A percentile compares a stretch with the other conserved stretches of the same genome.
Conservation (phyloP, 2,797 vertebrate genomes). For the Lepidocolaptes lacrymiger region DNA sequence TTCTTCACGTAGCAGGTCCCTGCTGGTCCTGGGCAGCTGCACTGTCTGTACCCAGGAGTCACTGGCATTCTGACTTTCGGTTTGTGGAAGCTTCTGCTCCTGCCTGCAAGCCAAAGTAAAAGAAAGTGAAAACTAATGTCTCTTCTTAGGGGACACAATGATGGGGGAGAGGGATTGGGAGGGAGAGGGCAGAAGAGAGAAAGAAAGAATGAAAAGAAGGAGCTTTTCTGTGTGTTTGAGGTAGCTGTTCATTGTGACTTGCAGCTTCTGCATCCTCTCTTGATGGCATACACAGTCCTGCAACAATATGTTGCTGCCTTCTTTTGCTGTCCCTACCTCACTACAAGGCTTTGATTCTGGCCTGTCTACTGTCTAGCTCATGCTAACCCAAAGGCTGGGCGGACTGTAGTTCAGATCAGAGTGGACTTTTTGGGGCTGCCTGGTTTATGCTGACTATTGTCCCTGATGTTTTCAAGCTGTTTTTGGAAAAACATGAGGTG, state of each 20-base stretch:
- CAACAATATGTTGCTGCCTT: background rate
- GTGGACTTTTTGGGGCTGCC: background rate
- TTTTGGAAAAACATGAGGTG: background rate
- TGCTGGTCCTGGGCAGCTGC: background rate
- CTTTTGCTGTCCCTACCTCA: background rate
- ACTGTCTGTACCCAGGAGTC: background rate
- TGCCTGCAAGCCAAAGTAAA: background rate
- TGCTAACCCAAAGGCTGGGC: background rate
- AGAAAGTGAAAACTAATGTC: background rate
- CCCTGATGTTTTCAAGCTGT: background rate
- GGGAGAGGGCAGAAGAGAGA: background rate
- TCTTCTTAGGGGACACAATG: background rate
- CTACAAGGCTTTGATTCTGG: background rate
- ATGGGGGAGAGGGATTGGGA: background rate
- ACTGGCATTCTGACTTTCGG: background rate
- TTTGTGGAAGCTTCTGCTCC: background rate
- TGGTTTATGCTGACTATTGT: background rate
- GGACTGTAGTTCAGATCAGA: background rate
- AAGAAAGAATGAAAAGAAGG: background rate
- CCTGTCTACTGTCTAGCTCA: background rate
- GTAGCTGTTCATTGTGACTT: background rate
- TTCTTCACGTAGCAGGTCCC: background rate
- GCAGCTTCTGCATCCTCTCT: background rate
- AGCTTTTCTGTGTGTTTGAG: background rate
- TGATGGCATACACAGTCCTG: background rate